Evolutionary conservation across 2,888 invertebrate genomes (phyloP).

Genomic region (Rhingia campestris): DNA sequence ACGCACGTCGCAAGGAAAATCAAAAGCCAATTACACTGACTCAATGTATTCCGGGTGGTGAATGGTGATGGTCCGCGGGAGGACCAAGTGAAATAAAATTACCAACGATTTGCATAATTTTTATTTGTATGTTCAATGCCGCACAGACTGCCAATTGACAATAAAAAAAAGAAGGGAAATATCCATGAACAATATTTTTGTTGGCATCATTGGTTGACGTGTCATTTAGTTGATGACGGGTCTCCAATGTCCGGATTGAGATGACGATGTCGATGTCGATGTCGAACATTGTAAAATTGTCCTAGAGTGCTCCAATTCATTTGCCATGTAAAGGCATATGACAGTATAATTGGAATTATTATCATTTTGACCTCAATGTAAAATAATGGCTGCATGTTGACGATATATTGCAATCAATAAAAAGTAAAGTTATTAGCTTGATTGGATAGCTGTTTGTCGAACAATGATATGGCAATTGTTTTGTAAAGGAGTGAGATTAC

Average conservation of each 20-base stretch:
- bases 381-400: background rate
- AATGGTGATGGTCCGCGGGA: background rate
- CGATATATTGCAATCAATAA: slow-evolving; percentile 31
- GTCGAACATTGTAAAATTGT: slow-evolving; percentile 40
- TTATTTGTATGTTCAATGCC: slow-evolving; percentile 23
- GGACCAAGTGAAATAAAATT: slow-evolving; percentile 24
- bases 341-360: slow-evolving; percentile 56
- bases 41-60: background rate
- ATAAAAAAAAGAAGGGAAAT: slow-evolving; percentile 39
- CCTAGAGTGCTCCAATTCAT: slow-evolving; percentile 26
- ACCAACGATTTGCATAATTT: slow-evolving; percentile 53
- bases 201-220: slow-evolving; percentile 40
- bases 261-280: slow-evolving; percentile 21
- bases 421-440: slow-evolving; percentile 3
- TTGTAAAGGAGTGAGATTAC: too few relatives aligned
- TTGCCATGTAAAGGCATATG: slow-evolving; percentile 46
- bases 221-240: slow-evolving; percentile 41
- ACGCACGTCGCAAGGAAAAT: slow-evolving; percentile 40
- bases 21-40: slow-evolving; percentile 51
- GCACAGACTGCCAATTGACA: slow-evolving; percentile 34
- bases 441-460: background rate
- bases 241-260: slow-evolving; percentile 9
- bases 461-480: background rate
- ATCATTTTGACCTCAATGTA: slow-evolving; percentile 30
- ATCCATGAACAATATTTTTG: slow-evolving; percentile 42